Evolutionary conservation across 2,113 vertebrate genomes (phyloP).

Genomic region (Elephas maximus): DNA sequence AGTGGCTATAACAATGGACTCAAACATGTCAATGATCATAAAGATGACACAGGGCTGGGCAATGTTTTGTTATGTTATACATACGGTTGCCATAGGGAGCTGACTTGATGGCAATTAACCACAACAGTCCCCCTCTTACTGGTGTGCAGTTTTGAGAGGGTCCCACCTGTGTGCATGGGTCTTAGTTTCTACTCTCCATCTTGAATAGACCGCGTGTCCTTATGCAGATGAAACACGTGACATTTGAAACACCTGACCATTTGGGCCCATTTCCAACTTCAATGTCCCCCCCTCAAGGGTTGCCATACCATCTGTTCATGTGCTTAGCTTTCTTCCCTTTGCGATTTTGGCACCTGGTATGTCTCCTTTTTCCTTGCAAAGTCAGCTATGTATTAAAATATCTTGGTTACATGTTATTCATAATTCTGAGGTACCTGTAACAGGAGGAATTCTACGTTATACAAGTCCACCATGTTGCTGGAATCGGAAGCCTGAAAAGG

Average conservation of each 20-base stretch:
- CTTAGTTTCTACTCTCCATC: neutral
- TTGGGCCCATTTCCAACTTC: neutral
- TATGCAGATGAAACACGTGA: neutral
- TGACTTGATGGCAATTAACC: too few relatives aligned
- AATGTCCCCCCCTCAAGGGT: fast-evolving
- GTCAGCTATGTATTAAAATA: neutral
- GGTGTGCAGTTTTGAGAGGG: neutral
- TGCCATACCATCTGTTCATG: fast-evolving
- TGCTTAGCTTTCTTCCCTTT: neutral
- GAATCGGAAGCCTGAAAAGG: constrained; percentile 37
- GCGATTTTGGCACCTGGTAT: neutral
- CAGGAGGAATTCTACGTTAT: neutral
- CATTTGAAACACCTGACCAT: neutral
- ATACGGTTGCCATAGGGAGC: too few relatives aligned
- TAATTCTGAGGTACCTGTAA: neutral
- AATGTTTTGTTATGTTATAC: too few relatives aligned
- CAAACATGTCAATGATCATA: too few relatives aligned
- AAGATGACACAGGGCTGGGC: too few relatives aligned
- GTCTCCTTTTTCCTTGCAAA: neutral
- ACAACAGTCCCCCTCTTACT: neutral
- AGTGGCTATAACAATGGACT: too few relatives aligned
- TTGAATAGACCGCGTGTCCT: neutral
- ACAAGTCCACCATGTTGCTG: neutral
- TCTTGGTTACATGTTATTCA: neutral
- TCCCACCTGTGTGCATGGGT: neutral